Evolutionary conservation across 2,113 vertebrate genomes (phyloP).

Genomic region (Eclectus roratus): DNA sequence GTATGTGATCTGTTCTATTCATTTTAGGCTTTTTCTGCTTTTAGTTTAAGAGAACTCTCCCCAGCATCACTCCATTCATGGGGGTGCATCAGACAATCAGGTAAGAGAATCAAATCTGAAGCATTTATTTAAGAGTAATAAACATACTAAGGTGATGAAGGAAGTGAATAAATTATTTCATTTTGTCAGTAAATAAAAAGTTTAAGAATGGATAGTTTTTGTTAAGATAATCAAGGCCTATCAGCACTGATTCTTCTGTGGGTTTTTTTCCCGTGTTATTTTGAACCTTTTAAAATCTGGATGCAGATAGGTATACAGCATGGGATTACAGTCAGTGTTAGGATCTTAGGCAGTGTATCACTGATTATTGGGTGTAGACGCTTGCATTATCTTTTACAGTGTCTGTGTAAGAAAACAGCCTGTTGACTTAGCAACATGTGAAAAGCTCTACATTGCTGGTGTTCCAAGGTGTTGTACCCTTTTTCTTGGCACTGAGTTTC

Average conservation of each 20-base stretch:
- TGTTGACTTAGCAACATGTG: neutral
- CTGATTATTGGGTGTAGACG: neutral
- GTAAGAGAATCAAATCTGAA: neutral
- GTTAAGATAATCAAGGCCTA: conserved; percentile 12
- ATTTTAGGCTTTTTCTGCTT: neutral
- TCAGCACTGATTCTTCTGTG: neutral
- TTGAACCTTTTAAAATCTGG: conserved; percentile 1
- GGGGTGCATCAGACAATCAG: neutral
- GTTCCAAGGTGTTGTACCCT: neutral
- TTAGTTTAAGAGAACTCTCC: neutral
- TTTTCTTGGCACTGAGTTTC: neutral
- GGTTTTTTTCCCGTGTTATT: neutral
- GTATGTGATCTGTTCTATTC: neutral
- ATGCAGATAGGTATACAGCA: neutral
- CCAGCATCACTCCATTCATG: neutral
- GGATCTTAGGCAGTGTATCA: neutral
- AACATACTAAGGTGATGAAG: neutral
- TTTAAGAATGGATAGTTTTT: neutral
- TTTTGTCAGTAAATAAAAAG: neutral
- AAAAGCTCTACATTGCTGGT: neutral
- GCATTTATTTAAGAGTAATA: neutral
- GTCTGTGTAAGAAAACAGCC: neutral
- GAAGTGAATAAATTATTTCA: neutral
- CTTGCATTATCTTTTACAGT: neutral
- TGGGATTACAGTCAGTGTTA: neutral